Base-by-base conservation (phyloP, 2,113 vertebrate genomes). In the mouse (Mus musculus) region DNA sequence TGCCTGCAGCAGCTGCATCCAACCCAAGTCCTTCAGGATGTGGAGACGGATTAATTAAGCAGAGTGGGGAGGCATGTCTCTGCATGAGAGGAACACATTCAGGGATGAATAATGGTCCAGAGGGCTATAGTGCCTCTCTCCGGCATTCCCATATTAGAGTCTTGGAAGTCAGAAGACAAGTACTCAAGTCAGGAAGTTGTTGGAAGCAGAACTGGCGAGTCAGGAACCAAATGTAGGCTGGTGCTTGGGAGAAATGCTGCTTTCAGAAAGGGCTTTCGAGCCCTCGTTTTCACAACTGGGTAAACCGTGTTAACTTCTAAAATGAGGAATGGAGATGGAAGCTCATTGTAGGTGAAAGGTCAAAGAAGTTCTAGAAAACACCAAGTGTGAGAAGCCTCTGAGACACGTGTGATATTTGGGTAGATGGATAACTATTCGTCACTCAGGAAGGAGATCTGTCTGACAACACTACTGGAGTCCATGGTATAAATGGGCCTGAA, bases 371-470 rank as follows among this genome's bases (percentile, higher is more conserved):
- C 42, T 49, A 71, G 42, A 86, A 72, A 87, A 69, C 5, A 52
- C 30, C 33, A 39, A 72, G 7, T 49, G 71, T 42, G 39, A 94
- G 67, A 69, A 22, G 7, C n/a, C 14, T 42, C 33, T 19, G 16
- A 46, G 9, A 22, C 7, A 22, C 28, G 7, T 42, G 7, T n/a
- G 39, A 71, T 6, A 84, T 87, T 88, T 52, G 77, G 39, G 52
- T 49, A 71, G 16, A 5, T 13, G 63, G 59, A 52, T 67, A 77
- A 90, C 87, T 8, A 54, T 54, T 36, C 39, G 19, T 56, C 81
- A 52, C 42, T 87, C 73, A 84, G 75, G 80, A 93, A 39, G 52
- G 52, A 82, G 26, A 80, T 56, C 26, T 81, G 75, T 80, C 49
- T 69, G 56, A 69, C 93, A 71, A 78, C 7, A 52, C 26, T n/a